A percentile compares a stretch with the other conserved stretches of the same genome.
Evolutionary conservation across 30 jellyfish, hydroid and myxozoan genomes (phyloP).

Genomic region (Hydractinia symbiolongicarpus): DNA sequence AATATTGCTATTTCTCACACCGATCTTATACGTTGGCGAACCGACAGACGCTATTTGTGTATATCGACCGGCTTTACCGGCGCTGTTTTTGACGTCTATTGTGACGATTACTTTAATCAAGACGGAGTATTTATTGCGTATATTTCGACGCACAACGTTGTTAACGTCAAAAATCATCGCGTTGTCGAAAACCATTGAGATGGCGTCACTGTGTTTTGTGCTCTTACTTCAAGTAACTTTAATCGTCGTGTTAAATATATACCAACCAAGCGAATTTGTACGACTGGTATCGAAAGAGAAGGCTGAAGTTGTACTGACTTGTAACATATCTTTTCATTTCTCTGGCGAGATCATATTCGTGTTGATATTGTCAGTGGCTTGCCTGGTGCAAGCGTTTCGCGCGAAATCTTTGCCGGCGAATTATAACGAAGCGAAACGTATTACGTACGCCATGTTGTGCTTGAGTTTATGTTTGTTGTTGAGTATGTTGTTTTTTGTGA

Average conservation of each 20-base stretch:
- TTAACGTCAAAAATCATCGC: constrained; percentile 31
- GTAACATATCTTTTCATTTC: constrained; percentile 8
- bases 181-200: background rate
- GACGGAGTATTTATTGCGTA: constrained; percentile 41
- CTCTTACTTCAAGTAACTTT: background rate
- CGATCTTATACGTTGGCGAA: constrained; percentile 30
- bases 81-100: constrained; percentile 28
- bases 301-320: background rate
- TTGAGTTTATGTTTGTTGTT: constrained; percentile 36
- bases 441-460: constrained; percentile 54
- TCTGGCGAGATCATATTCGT: constrained; percentile 13
- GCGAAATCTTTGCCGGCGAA: constrained; percentile 64
- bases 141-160: constrained; percentile 41
- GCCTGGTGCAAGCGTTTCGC: constrained; percentile 63
- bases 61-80: constrained; percentile 33
- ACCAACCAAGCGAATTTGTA: background rate
- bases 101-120: constrained; percentile 40
- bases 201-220: background rate
- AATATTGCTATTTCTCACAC: constrained; percentile 31
- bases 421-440: constrained; percentile 59
- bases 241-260: background rate
- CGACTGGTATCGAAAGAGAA: background rate
- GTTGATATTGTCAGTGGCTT: constrained; percentile 27
- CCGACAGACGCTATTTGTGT: constrained; percentile 33
- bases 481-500: constrained; percentile 44